Conservation (phyloP, 1,140 invertebrate genomes). For the Battus philenor region DNA sequence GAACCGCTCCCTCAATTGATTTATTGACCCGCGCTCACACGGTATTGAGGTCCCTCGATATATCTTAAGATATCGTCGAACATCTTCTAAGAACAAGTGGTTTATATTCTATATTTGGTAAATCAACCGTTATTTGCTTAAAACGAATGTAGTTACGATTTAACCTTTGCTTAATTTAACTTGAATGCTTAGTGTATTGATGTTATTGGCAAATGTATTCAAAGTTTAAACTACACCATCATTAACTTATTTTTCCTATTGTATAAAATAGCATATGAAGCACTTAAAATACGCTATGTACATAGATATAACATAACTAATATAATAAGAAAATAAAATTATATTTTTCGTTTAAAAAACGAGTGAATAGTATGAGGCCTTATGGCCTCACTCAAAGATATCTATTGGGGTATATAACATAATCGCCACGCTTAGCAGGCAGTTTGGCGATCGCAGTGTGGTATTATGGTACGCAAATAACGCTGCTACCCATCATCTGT, state of each 20-base stretch:
- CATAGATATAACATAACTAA: no score
- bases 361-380: no score
- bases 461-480: no score
- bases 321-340: no score
- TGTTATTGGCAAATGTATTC: slow-evolving; percentile 8
- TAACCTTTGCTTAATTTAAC: slow-evolving; percentile 16
- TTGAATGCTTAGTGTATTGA: slow-evolving; percentile 13
- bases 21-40: slow-evolving; percentile 35
- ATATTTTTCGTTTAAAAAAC: no score
- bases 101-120: slow-evolving; percentile 18
- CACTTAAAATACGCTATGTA: no score
- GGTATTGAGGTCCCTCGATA: slow-evolving; percentile 27
- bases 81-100: slow-evolving; percentile 16
- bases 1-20: slow-evolving; percentile 52
- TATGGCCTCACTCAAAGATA: no score
- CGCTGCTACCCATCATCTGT: no score
- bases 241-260: background rate
- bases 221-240: background rate
- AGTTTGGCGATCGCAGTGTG: no score
- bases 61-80: slow-evolving; percentile 22
- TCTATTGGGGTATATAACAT: no score
- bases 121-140: slow-evolving; percentile 17
- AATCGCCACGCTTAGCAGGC: no score
- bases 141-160: slow-evolving; percentile 12
- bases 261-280: no score